phyloP scores from a whole-genome alignment of 2,888 invertebrate genomes.

The Meta bourneti region DNA sequence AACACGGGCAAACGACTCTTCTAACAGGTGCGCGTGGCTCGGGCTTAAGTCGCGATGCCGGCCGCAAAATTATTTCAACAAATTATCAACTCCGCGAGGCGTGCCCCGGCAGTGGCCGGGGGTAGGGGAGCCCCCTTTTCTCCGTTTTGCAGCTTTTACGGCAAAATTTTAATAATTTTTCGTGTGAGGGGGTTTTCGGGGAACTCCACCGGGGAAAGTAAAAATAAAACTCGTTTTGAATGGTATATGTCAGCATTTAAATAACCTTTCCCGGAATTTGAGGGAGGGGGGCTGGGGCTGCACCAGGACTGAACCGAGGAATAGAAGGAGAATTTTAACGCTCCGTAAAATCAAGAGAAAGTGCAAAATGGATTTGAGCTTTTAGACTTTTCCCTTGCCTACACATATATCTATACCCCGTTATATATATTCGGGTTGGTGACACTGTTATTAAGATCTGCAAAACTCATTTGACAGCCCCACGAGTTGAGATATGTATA shows the following conservation, averaged over 20 bases:
- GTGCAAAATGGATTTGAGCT: slow-evolving; percentile 65
- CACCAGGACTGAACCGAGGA: too few species aligned
- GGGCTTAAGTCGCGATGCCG: slow-evolving; percentile 6
- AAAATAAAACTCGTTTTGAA: slow-evolving; percentile 68
- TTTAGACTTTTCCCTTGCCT: slow-evolving; percentile 56
- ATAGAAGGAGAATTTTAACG: slow-evolving; percentile 44
- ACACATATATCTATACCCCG: slow-evolving; percentile 56
- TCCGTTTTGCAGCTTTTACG: slow-evolving; percentile 59
- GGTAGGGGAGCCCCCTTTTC: slow-evolving; percentile 8
- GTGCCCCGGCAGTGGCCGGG: neutral
- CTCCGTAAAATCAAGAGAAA: slow-evolving; percentile 61
- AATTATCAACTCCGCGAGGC: slow-evolving; percentile 73
- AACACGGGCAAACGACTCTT: slow-evolving; percentile 62
- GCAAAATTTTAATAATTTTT: slow-evolving; percentile 73
- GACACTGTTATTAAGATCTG: slow-evolving; percentile 72
- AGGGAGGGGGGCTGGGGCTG: neutral
- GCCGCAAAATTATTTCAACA: slow-evolving; percentile 76
- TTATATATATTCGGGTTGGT: slow-evolving; percentile 53
- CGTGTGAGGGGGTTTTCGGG: slow-evolving; percentile 11
- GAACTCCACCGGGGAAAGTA: neutral
- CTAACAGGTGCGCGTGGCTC: slow-evolving; percentile 73
- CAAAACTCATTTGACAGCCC: slow-evolving; percentile 64
- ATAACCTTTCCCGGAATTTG: slow-evolving; percentile 60
- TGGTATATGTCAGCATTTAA: slow-evolving; percentile 75
- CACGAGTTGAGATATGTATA: slow-evolving; percentile 27